These are phyloP conservation scores for Apostichopus leukothele DNA, from an alignment of 53 echinoderm and acorn worm species.

Conservation along the genomic window DNA sequence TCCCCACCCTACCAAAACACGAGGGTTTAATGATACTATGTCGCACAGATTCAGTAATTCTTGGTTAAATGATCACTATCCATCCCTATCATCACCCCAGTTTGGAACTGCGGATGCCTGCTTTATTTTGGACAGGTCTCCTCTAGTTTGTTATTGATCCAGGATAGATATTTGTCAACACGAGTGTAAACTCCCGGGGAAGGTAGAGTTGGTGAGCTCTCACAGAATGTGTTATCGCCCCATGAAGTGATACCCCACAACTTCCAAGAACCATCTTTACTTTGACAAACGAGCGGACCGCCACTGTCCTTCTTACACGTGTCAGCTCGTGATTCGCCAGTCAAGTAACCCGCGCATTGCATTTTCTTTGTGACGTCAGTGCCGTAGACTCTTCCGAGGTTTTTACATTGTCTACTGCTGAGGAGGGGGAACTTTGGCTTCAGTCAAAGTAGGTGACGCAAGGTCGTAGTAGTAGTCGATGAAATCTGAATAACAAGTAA, in stretches of 20 bases:
- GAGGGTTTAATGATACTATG: too few relatives aligned
- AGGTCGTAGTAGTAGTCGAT: conserved; percentile 38
- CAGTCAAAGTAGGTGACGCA: conserved; percentile 59
- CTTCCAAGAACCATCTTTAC: conserved; percentile 61
- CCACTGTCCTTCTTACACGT: conserved; percentile 96
- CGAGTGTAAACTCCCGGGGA: conserved; percentile 82
- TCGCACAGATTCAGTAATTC: too few relatives aligned
- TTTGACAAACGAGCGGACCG: conserved; percentile 92
- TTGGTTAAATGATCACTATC: too few relatives aligned
- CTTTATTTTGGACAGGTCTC: conserved; percentile 22
- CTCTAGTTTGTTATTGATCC: conserved; percentile 70
- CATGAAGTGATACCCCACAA: conserved; percentile 92
- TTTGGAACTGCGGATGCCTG: background rate
- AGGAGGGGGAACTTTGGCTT: conserved; percentile 72
- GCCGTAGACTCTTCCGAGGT: conserved; percentile 62
- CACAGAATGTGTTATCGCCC: conserved; percentile 83
- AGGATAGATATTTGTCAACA: conserved; percentile 72
- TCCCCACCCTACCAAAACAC: too few relatives aligned
- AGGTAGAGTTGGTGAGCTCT: conserved; percentile 54
- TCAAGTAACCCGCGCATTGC: conserved; percentile 81
- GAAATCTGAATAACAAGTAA: conserved; percentile 48
- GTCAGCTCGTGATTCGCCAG: conserved; percentile 65
- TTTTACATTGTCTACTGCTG: conserved; percentile 56
- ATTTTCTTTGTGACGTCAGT: conserved; percentile 66
- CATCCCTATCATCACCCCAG: too few relatives aligned